Evolutionary conservation across 2,797 vertebrate genomes (phyloP), one percentile per base, ranked within the genome.

Genomic region (Borostomias antarcticus): DNA sequence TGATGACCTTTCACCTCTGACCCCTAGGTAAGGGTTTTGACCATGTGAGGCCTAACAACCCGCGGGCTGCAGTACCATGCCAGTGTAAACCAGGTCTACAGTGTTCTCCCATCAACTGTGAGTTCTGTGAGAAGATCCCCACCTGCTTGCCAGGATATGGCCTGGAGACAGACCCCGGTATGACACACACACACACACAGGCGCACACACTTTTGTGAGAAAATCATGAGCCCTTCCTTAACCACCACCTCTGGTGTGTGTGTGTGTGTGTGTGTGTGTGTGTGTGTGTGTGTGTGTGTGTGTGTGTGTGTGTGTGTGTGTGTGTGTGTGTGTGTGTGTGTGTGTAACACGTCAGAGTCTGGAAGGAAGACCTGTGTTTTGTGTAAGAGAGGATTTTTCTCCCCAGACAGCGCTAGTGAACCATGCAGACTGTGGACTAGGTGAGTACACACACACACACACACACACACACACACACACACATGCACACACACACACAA

Each of bases 381-480:
- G 0, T 99, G 97, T 81, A 88, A 80, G 29, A 72, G 69, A 17
- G 96, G 96, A 71, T 94, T 88, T 85, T 98, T 93, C 88, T 97
- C 97, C 1, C 81, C 88, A 2, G 47, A 76, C 1, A 74, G 71
- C 52, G 93, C 91, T 21, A 90, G 69, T 0, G 90, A 95, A 0
- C 65, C 77, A 2, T 99, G 97, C 89, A 94, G 88, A 87, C 84
- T 75, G 26, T 98, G 96, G 96, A 96, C 94, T 23, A 94, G 94
- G 97, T 99, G 91, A 95, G 96, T 93, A 32, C 66, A 65, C 53
- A 30, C 43, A 64, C 48, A 26, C n/a, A 5, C 45, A 57, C 57
- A 57, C 52, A 72, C 30, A 53, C 52, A 40, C 32, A 3, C 29
- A 29, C 7, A 58, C 15, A 43, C 32, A 23, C 30, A 65, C 53